A percentile compares a stretch with the other conserved stretches of the same genome.
These are phyloP conservation scores for Ryuthela nishihirai DNA, from an alignment of 2,888 invertebrate species.

Conservation along the genomic window DNA sequence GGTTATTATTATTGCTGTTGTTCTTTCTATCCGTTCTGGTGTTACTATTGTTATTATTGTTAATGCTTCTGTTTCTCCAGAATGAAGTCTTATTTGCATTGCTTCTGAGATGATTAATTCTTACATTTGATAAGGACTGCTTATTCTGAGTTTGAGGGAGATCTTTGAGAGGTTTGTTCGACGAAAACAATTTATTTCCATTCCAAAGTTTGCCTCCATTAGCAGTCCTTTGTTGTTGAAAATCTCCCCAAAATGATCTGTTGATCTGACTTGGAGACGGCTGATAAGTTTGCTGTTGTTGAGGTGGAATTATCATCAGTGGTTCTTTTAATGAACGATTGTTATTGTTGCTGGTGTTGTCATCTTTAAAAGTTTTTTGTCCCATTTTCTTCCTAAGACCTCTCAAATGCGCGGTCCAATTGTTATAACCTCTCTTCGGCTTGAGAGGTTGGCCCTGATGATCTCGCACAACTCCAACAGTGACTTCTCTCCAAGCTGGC, in stretches of 20 bases:
- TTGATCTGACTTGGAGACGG: slow-evolving; percentile 23
- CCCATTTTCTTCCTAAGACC: slow-evolving; percentile 16
- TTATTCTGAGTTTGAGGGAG: too few relatives aligned
- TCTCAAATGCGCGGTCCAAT: slow-evolving; percentile 32
- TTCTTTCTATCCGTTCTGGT: too few relatives aligned
- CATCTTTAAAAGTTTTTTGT: slow-evolving; percentile 24
- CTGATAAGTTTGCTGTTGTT: slow-evolving; percentile 10
- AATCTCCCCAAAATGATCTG: slow-evolving; percentile 20
- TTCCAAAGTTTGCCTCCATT: too few relatives aligned
- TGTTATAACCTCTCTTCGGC: slow-evolving; percentile 19
- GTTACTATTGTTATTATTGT: too few relatives aligned
- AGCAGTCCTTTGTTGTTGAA: slow-evolving; percentile 14
- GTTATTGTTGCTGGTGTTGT: background rate
- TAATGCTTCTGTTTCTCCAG: too few relatives aligned
- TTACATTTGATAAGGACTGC: too few relatives aligned
- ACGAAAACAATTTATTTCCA: too few relatives aligned
- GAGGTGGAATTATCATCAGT: slow-evolving; percentile 1
- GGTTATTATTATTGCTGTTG: too few relatives aligned
- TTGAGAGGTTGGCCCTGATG: slow-evolving; percentile 32
- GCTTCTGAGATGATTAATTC: too few relatives aligned
- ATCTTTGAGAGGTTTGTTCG: too few relatives aligned
- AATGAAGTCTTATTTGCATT: too few relatives aligned
- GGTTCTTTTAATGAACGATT: background rate
- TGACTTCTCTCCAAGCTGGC: slow-evolving; percentile 30
- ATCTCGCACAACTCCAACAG: slow-evolving; percentile 31